These are phyloP conservation scores for Ceratitis capitata DNA, from an alignment of 1,140 invertebrate genomes.

Conservation along the genomic window DNA sequence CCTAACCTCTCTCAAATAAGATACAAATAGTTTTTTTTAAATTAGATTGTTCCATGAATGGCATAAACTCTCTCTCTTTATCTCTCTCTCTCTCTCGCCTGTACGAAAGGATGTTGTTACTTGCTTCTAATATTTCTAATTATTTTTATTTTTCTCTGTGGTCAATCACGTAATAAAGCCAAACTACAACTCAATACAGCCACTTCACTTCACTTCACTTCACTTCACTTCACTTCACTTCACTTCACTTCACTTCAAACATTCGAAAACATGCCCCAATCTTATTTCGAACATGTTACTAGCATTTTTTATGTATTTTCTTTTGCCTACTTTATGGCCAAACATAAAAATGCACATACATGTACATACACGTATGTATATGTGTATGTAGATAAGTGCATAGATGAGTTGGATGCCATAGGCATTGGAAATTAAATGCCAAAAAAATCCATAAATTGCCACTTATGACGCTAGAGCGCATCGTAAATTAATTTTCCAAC, in stretches of 20 bases:
- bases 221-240: too few species aligned
- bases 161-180: not conserved
- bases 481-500: not conserved
- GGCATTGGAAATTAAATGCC: not conserved
- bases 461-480: not conserved
- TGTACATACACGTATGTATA: not conserved
- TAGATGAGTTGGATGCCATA: not conserved
- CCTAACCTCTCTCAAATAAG: too few species aligned
- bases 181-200: not conserved
- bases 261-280: not conserved
- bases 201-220: too few species aligned
- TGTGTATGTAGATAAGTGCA: not conserved
- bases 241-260: not conserved
- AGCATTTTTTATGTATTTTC: not conserved
- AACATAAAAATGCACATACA: not conserved
- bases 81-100: too few species aligned
- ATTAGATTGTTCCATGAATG: too few species aligned
- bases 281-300: not conserved
- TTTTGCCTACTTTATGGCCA: not conserved
- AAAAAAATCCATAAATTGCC: slow-evolving; percentile 17
- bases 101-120: too few species aligned
- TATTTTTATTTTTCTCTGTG: too few species aligned
- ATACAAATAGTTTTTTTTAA: too few species aligned
- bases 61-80: too few species aligned
- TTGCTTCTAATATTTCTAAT: too few species aligned